Conservation (phyloP, 2,797 vertebrate species). For the Champsocephalus gunnari region DNA sequence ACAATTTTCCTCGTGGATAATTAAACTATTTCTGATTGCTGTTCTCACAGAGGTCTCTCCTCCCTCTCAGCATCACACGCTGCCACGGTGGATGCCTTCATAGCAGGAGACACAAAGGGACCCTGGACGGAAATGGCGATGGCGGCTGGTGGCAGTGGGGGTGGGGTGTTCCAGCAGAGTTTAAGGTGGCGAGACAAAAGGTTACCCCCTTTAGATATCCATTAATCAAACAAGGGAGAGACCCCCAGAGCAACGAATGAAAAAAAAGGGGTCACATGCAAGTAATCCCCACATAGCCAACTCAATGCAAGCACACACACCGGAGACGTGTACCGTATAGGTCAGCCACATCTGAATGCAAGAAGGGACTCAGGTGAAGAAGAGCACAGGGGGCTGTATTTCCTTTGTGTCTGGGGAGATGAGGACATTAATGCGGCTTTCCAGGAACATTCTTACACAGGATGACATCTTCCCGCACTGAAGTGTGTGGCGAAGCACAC, state of each 20-base stretch:
- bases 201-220: slow-evolving; percentile 66
- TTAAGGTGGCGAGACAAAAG: slow-evolving; percentile 66
- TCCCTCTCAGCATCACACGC: slow-evolving; percentile 38
- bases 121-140: slow-evolving; percentile 43
- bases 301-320: slow-evolving; percentile 39
- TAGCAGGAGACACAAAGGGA: slow-evolving; percentile 74
- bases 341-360: slow-evolving; percentile 39
- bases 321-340: slow-evolving; percentile 11
- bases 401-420: slow-evolving; percentile 15
- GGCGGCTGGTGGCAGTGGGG: slow-evolving; percentile 57
- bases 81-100: slow-evolving; percentile 39
- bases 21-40: background rate
- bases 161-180: slow-evolving; percentile 54
- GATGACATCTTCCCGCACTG: slow-evolving; percentile 44
- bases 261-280: slow-evolving; percentile 77
- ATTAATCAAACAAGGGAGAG: slow-evolving; percentile 66
- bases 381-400: background rate
- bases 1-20: too few species aligned
- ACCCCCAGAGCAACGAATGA: slow-evolving; percentile 47
- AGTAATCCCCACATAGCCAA: slow-evolving; percentile 60
- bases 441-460: slow-evolving; percentile 11
- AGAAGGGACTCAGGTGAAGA: slow-evolving; percentile 26
- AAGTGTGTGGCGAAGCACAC: slow-evolving; percentile 42
- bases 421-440: slow-evolving; percentile 26
- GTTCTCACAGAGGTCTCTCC: slow-evolving; percentile 38